These are phyloP conservation scores for Lynx canadensis DNA, from an alignment of 2,113 vertebrate genomes.

Conservation along the genomic window DNA sequence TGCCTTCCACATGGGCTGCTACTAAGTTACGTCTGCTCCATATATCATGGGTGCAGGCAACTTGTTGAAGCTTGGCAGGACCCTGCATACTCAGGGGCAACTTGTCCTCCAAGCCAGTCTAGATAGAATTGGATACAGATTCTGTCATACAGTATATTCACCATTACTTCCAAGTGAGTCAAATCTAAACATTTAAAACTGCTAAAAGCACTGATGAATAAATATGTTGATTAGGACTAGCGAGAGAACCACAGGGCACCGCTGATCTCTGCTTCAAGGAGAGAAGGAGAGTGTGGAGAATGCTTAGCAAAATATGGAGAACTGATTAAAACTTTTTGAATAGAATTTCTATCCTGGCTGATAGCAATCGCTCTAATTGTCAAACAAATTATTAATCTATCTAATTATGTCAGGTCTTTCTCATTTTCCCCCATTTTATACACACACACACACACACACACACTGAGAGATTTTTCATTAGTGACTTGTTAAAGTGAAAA, in stretches of 20 bases:
- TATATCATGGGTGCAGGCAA: neutral
- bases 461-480: conserved; percentile 53
- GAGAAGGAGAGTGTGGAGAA: neutral
- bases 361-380: conserved; percentile 54
- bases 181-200: neutral
- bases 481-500: conserved; percentile 55
- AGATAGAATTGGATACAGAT: neutral
- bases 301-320: neutral
- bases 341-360: conserved; percentile 32
- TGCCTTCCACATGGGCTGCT: neutral
- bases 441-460: neutral
- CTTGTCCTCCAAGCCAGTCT: neutral
- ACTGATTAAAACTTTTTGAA: conserved; percentile 58
- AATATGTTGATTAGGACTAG: neutral
- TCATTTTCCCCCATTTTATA: conserved; percentile 60
- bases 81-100: neutral
- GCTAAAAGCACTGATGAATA: neutral
- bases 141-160: neutral
- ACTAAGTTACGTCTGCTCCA: neutral
- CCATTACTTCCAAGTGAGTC: neutral
- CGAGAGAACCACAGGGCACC: neutral
- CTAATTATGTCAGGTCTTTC: conserved; percentile 54
- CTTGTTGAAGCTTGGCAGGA: neutral
- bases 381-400: conserved; percentile 65
- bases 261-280: neutral